Evolutionary conservation across 2,113 vertebrate species (phyloP).

Genomic region (Leptodactylus fuscus): DNA sequence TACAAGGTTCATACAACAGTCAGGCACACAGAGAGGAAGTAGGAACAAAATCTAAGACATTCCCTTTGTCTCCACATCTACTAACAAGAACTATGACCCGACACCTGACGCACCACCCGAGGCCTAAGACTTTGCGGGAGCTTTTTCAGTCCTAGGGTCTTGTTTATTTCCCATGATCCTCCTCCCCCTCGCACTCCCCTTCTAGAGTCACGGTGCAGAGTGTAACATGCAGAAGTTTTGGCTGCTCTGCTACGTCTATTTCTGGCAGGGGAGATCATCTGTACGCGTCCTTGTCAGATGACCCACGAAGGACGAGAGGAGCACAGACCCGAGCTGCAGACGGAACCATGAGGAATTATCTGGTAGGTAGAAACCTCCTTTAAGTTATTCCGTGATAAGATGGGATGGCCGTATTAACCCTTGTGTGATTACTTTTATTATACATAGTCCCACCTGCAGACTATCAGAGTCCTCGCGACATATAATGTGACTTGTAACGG

Average conservation of each 20-base stretch:
- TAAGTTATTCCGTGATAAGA: too few species aligned
- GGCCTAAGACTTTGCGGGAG: too few species aligned
- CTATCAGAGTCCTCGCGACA: neutral
- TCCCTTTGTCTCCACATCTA: too few species aligned
- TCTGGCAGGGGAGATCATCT: neutral
- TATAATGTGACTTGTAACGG: neutral
- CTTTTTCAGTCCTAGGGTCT: too few species aligned
- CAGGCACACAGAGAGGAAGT: too few species aligned
- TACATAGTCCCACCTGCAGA: neutral
- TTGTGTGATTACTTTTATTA: neutral
- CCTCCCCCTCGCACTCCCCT: neutral
- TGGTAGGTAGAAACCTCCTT: neutral
- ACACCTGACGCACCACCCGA: too few species aligned
- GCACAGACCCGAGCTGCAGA: neutral
- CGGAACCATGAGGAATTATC: constrained; percentile 27
- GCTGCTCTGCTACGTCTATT: neutral
- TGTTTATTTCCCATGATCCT: neutral
- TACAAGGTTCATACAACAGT: too few species aligned
- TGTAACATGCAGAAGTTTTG: neutral
- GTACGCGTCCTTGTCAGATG: constrained; percentile 40
- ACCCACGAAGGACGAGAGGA: constrained; percentile 20
- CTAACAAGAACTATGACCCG: too few species aligned
- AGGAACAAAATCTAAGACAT: too few species aligned
- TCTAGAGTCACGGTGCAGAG: neutral
- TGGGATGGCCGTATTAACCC: too few species aligned